A percentile compares a stretch with the other conserved stretches of the same genome.
Conservation (phyloP, 2,113 vertebrate species). For the Triplophysa dalaica region DNA sequence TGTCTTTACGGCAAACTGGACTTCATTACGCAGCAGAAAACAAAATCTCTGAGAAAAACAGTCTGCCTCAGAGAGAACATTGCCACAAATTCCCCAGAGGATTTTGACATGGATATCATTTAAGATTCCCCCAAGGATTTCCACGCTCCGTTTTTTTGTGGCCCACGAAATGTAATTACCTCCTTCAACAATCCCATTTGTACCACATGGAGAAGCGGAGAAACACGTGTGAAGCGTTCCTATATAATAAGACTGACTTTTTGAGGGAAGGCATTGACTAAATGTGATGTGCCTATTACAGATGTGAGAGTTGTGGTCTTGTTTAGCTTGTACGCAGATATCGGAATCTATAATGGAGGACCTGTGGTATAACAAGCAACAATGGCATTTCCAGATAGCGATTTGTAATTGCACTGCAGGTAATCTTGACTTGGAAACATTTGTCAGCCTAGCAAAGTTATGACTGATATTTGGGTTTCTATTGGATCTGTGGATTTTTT, state of each 20-base stretch:
- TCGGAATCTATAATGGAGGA: not conserved
- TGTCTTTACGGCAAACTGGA: slow-evolving; percentile 42
- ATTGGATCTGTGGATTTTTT: not conserved
- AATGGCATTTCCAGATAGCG: slow-evolving; percentile 9
- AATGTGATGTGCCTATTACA: slow-evolving; percentile 8
- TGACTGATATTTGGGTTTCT: not conserved
- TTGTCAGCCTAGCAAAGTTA: not conserved
- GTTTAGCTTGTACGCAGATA: not conserved
- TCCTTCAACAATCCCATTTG: slow-evolving; percentile 35
- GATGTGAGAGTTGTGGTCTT: not conserved
- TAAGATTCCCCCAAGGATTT: slow-evolving; percentile 41
- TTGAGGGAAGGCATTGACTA: slow-evolving; percentile 5
- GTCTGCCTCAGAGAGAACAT: slow-evolving; percentile 33
- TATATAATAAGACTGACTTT: slow-evolving; percentile 34
- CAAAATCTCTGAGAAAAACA: slow-evolving; percentile 36
- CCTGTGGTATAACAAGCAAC: slow-evolving; percentile 5
- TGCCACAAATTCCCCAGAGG: slow-evolving; percentile 34
- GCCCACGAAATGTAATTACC: slow-evolving; percentile 37
- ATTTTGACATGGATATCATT: slow-evolving; percentile 36
- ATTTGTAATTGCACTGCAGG: not conserved
- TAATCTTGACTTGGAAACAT: not conserved
- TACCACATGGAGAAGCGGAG: slow-evolving; percentile 19
- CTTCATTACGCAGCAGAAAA: slow-evolving; percentile 39
- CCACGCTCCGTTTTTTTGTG: slow-evolving; percentile 17
- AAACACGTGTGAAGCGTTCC: slow-evolving; percentile 10